phyloP scores from a whole-genome alignment of 1,140 invertebrate species.

The Lasioglossum baleicum region DNA sequence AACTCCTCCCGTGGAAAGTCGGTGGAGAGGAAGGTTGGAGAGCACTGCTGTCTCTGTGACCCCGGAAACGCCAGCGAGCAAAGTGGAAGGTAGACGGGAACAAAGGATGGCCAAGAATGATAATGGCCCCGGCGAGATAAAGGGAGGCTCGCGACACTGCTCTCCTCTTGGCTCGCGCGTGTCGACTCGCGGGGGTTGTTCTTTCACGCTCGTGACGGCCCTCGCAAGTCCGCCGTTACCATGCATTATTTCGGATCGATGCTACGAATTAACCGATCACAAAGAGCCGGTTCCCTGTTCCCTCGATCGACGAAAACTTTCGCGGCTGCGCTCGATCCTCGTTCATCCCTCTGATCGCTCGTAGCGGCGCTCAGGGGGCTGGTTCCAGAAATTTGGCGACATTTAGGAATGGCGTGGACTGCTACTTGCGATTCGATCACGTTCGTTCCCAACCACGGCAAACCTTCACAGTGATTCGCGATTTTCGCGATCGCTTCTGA shows the following conservation, averaged over 20 bases:
- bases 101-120: constrained; percentile 21
- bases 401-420: too few relatives aligned
- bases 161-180: background rate
- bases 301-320: background rate
- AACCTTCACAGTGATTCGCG: too few relatives aligned
- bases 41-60: background rate
- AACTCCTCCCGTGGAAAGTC: background rate
- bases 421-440: too few relatives aligned
- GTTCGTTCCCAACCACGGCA: too few relatives aligned
- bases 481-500: too few relatives aligned
- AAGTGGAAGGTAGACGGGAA: constrained; percentile 7
- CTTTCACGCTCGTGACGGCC: background rate
- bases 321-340: too few relatives aligned
- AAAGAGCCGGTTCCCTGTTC: background rate
- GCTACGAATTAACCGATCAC: constrained; percentile 2
- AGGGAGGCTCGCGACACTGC: constrained; percentile 11
- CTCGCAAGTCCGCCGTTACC: background rate
- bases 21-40: background rate
- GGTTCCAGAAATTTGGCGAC: too few relatives aligned
- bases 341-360: too few relatives aligned
- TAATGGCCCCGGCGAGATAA: background rate
- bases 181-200: background rate
- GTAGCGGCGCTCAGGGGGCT: too few relatives aligned
- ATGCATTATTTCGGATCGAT: constrained; percentile 10
- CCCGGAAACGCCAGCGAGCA: constrained; percentile 16